Evolutionary conservation across 1,140 invertebrate species (phyloP).

Genomic region (Wasmannia auropunctata): DNA sequence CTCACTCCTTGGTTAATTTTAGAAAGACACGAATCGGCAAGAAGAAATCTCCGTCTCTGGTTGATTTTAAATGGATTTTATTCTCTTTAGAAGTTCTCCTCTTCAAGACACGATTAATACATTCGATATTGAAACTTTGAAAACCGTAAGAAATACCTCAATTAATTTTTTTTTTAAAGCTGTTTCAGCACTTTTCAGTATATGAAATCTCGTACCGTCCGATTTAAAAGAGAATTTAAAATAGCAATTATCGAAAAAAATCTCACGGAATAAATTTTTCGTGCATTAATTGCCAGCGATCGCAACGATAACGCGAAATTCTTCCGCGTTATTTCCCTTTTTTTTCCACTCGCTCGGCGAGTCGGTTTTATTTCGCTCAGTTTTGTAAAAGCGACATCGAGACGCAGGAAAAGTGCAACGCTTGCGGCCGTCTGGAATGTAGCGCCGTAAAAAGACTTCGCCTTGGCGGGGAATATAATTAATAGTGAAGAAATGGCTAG

Average conservation of each 20-base stretch:
- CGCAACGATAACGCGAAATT: background rate
- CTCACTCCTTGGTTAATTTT: background rate
- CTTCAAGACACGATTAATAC: background rate
- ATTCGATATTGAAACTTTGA: background rate
- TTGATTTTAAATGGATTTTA: background rate
- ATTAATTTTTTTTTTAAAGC: background rate
- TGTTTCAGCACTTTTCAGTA: background rate
- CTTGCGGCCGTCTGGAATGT: constrained; percentile 71
- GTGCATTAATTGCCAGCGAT: background rate
- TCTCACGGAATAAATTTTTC: background rate
- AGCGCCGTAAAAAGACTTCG: constrained; percentile 72
- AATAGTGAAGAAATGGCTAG: constrained; percentile 74
- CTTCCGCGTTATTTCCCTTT: constrained; percentile 7
- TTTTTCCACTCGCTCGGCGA: background rate
- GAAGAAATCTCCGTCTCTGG: background rate
- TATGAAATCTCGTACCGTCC: background rate
- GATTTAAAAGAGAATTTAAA: background rate
- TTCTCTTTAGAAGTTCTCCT: background rate
- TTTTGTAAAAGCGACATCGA: constrained; percentile 55
- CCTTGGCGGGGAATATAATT: constrained; percentile 77
- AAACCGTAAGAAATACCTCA: background rate
- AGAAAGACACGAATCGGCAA: background rate
- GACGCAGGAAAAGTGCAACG: constrained; percentile 33
- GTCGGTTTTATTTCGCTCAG: constrained; percentile 30
- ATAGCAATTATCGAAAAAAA: background rate